These are phyloP conservation scores for Nephila pilipes DNA, from an alignment of 1,140 invertebrate genomes.

Conservation along the genomic window DNA sequence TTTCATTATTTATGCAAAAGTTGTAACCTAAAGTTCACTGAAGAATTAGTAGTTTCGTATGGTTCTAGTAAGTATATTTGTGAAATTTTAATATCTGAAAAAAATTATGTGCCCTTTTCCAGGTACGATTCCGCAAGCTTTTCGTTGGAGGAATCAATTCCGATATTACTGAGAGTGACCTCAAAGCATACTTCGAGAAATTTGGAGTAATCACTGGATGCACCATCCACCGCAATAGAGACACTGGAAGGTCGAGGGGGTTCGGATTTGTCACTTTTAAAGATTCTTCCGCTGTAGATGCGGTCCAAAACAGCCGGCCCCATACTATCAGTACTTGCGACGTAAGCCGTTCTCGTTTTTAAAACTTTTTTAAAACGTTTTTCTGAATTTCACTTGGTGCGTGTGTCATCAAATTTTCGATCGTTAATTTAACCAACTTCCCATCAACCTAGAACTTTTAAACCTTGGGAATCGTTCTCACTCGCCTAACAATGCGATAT, in stretches of 20 bases:
- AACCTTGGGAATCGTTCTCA: no score
- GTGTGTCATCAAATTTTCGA: no score
- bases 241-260: constrained; percentile 77
- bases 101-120: not conserved
- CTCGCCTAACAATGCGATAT: no score
- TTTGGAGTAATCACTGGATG: constrained; percentile 57
- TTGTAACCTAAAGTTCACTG: no score
- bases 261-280: constrained; percentile 78
- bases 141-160: constrained; percentile 67
- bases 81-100: no score
- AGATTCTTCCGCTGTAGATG: constrained; percentile 70
- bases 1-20: no score
- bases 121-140: constrained; percentile 67
- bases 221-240: constrained; percentile 58
- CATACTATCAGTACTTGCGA: constrained; percentile 57
- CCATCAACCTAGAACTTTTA: no score
- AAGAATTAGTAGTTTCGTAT: no score
- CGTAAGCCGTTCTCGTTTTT: constrained; percentile 4
- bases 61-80: no score
- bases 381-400: no score
- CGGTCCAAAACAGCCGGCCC: constrained; percentile 61
- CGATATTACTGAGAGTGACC: constrained; percentile 44
- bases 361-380: no score
- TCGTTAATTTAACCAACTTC: no score
- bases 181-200: constrained; percentile 57